phyloP scores from a whole-genome alignment of 2,888 invertebrate genomes.

The Teinopalpus imperialis region DNA sequence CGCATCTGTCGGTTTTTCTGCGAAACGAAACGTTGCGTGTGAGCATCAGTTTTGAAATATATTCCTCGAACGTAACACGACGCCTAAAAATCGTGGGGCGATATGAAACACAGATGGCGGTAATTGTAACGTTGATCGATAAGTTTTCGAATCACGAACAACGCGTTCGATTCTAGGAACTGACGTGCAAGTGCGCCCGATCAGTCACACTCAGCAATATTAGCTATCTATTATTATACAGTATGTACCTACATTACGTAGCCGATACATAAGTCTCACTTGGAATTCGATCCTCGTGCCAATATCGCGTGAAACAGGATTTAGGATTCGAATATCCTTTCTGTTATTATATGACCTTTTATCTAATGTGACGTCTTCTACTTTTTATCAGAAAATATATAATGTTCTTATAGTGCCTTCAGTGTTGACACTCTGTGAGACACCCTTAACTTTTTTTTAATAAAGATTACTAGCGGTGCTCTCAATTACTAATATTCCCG shows the following conservation, averaged over 20 bases:
- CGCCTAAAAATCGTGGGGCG: slow-evolving; percentile 1
- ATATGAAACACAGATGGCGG: slow-evolving; percentile 14
- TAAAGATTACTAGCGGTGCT: too few relatives aligned
- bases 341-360: too few relatives aligned
- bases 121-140: slow-evolving; percentile 15
- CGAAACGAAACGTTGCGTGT: slow-evolving; percentile 37
- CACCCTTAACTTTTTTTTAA: too few relatives aligned
- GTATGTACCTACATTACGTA: not conserved
- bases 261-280: slow-evolving; percentile 13
- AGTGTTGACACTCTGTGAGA: too few relatives aligned
- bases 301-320: slow-evolving; percentile 15
- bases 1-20: slow-evolving; percentile 84
- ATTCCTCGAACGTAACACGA: slow-evolving; percentile 27
- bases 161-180: slow-evolving; percentile 15
- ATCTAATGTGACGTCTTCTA: too few relatives aligned
- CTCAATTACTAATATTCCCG: too few relatives aligned
- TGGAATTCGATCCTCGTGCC: slow-evolving; percentile 21
- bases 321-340: not conserved
- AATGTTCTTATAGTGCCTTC: too few relatives aligned
- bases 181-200: slow-evolving; percentile 15
- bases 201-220: slow-evolving; percentile 10
- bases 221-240: slow-evolving; percentile 11
- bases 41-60: slow-evolving; percentile 11
- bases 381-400: too few relatives aligned
- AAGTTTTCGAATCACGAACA: slow-evolving; percentile 17